Percentiles rank a stretch among this genome's conserved stretches.
These are phyloP conservation scores for Brenthis hecate DNA, from an alignment of 2,888 invertebrate genomes.

Conservation along the genomic window DNA sequence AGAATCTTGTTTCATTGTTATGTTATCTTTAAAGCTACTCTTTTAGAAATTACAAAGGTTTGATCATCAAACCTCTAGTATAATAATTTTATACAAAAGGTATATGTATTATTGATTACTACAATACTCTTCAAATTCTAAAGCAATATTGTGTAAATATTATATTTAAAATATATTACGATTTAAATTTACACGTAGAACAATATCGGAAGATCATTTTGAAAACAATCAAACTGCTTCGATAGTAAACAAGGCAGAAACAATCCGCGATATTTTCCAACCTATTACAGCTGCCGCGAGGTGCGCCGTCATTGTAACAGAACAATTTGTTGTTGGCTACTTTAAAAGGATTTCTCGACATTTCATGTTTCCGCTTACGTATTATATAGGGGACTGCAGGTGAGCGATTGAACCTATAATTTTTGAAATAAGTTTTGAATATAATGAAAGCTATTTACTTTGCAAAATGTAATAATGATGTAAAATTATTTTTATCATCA, in stretches of 20 bases:
- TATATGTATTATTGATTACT: too few relatives aligned
- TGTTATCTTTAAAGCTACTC: too few relatives aligned
- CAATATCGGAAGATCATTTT: slow-evolving; percentile 14
- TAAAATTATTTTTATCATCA: too few relatives aligned
- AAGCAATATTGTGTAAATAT: too few relatives aligned
- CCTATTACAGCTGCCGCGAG: slow-evolving; percentile 42
- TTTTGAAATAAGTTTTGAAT: slow-evolving; percentile 11
- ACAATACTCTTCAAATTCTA: too few relatives aligned
- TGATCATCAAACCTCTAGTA: too few relatives aligned
- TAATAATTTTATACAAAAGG: too few relatives aligned
- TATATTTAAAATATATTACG: too few relatives aligned
- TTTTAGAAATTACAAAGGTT: too few relatives aligned
- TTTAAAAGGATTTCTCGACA: slow-evolving; percentile 31
- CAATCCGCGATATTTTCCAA: slow-evolving; percentile 51
- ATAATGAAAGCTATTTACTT: background rate
- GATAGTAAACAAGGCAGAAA: slow-evolving; percentile 39
- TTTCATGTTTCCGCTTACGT: slow-evolving; percentile 25
- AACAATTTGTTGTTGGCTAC: slow-evolving; percentile 46
- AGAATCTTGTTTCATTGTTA: too few relatives aligned
- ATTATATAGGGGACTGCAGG: slow-evolving; percentile 2
- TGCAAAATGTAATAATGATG: too few relatives aligned
- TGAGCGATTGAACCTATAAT: slow-evolving; percentile 24
- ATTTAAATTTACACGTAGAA: background rate
- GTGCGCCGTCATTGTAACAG: slow-evolving; percentile 42
- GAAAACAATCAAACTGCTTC: slow-evolving; percentile 25